Evolutionary conservation across 2,797 vertebrate species (phyloP), one percentile per base, ranked within the genome.

Genomic region (Pelobates cultripes): DNA sequence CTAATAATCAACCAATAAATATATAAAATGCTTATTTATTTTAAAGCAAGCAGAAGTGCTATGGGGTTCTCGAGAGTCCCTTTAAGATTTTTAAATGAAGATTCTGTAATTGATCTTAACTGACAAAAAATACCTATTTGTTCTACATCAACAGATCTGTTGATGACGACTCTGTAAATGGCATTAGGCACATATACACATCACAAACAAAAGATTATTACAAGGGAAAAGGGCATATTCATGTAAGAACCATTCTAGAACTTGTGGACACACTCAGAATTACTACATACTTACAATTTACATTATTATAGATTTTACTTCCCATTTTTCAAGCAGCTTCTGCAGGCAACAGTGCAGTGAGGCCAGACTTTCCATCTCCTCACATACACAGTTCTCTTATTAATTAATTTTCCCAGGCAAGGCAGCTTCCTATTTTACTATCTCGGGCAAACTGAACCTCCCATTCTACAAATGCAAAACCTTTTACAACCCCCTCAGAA

Each of bases 361-460:
- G 55, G 41, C 14, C 81, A 70, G 77, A 78, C 17, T 17, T 75
- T 70, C 61, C 64, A 73, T 43, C 64, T 66, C 67, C 57, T 44
- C 66, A 66, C 44, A 44, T 75, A 71, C 57, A 63, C 70, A 79
- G 45, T 66, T 45, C 28, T 40, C 3, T 15, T 66, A 55, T 79
- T 13, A n/a, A 45, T 72, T 44, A 14, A 14, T 70, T 66, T 45
- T 71, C 43, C 15, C 40, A 75, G 82, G 75, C 82, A 75, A 79
- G 77, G 82, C 75, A 40, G 64, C 69, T 83, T 75, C 71, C 76
- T 69, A 78, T 78, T 73, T 57, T 45, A 73, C 70, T 28, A 42
- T 80, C 78, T 60, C 64, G 41, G 47, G 79, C 72, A 47, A 61
- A 66, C 43, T 41, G 67, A 53, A 17, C 67, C 4, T 44, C 68